Evolutionary conservation across 2,888 invertebrate genomes (phyloP).

Genomic region (Seira musarum): DNA sequence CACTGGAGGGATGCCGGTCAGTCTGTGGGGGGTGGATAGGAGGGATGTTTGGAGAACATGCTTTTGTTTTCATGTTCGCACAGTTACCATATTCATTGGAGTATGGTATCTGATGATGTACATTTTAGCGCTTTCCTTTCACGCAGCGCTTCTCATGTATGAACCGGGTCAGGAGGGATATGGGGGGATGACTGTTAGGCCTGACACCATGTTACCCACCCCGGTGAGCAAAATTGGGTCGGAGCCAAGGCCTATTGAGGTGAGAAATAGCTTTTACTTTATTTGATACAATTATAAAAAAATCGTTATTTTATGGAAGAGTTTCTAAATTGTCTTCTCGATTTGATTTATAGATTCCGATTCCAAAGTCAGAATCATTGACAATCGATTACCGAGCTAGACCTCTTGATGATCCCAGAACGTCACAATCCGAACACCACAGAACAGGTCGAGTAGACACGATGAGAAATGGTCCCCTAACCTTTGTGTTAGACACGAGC

Average conservation of each 20-base stretch:
- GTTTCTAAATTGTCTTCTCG: conserved; percentile 2
- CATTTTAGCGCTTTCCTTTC: conserved; percentile 81
- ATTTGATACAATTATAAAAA: no score
- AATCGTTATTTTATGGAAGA: not conserved
- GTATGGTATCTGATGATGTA: conserved; percentile 89
- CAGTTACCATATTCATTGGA: conserved; percentile 85
- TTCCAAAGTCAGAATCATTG: conserved; percentile 50
- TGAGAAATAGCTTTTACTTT: conserved; percentile 26
- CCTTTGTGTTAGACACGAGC: conserved; percentile 56
- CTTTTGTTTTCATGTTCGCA: conserved; percentile 87
- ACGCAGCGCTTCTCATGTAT: conserved; percentile 76
- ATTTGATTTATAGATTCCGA: conserved; percentile 23
- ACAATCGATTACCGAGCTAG: conserved; percentile 34
- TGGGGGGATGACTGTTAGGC: conserved; percentile 32
- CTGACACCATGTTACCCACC: conserved; percentile 77
- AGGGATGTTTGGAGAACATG: conserved; percentile 86
- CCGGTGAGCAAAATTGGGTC: conserved; percentile 78
- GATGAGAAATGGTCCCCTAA: conserved; percentile 61
- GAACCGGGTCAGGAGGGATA: conserved; percentile 70
- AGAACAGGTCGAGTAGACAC: conserved; percentile 51
- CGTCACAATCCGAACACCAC: conserved; percentile 32
- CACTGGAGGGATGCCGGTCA: conserved; percentile 65
- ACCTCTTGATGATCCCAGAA: not conserved
- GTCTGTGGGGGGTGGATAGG: conserved; percentile 74
- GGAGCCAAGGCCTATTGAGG: conserved; percentile 33